Percentiles rank a stretch among this genome's conserved stretches.
phyloP scores from a whole-genome alignment of 2,113 vertebrate species.

The Alaudala cheleensis region DNA sequence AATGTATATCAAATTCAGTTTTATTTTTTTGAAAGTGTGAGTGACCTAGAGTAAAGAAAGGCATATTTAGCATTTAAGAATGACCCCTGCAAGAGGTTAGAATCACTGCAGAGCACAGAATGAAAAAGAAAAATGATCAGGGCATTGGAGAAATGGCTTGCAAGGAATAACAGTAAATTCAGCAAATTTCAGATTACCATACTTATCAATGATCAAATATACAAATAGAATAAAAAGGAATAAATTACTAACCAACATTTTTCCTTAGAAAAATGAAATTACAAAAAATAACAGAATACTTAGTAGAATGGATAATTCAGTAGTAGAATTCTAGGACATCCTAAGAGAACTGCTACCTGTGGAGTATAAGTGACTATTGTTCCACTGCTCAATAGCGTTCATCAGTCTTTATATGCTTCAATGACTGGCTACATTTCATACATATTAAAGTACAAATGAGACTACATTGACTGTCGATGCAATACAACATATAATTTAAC shows the following conservation, averaged over 20 bases:
- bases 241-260: not conserved
- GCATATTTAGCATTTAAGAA: not conserved
- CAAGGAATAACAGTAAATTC: not conserved
- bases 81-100: not conserved
- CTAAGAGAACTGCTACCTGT: not conserved
- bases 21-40: not conserved
- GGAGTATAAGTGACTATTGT: fast-evolving
- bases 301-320: not conserved
- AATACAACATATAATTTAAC: not conserved
- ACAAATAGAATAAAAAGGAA: not conserved
- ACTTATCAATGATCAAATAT: not conserved
- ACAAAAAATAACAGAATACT: not conserved
- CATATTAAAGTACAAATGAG: not conserved
- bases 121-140: not conserved
- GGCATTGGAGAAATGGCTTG: not conserved
- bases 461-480: not conserved
- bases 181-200: not conserved
- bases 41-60: not conserved
- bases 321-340: not conserved
- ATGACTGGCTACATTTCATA: not conserved
- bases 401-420: not conserved
- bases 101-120: not conserved
- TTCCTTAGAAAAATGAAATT: not conserved
- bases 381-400: not conserved
- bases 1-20: not conserved